Evolutionary conservation across 2,113 vertebrate species (phyloP), one percentile per base, ranked within the genome.

Genomic region (Trachemys scripta): DNA sequence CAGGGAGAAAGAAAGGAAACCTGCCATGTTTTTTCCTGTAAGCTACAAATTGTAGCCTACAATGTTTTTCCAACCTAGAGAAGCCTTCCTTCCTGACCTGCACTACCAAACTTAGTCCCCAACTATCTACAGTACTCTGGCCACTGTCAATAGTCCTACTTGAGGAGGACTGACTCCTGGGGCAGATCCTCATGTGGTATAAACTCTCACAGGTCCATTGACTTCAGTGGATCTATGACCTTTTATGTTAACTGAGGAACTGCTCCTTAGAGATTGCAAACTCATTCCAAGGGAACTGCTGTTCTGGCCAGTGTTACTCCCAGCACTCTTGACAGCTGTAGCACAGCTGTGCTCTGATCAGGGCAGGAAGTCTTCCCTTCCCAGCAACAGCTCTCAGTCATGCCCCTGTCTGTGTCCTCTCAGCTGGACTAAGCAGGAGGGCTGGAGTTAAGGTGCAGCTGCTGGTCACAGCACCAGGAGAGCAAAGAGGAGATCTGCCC

Each of bases 211-310:
- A 25, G 42, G 20, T 45, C 38, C 72, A 25, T 45, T 42, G 62
- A 76, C 20, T 45, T 76, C 42, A 45, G 38, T 76, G 10, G 20
- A 76, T 25, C 72, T 75, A 42, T 24, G 38, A 42, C 38, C 62
- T 69, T 69, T n/a, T 69, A 69, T 16, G 9, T 69, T 69, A 69
- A 69, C 31, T 69, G 62, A 69, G 62, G 62, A 69, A 69, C 62
- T 69, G 16, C 35, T 35, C 35, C 62, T 69, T 35, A 69, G 62
- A 45, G 9, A 80, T 75, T 42, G 51, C 83, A 80, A 57, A 27
- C 1, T 0, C 5, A 22, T n/a, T 12, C 78, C 1, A 0, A n/a
- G 84, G 53, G 42, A 42, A 35, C 27, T 11, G 25, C 76, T 24
- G 38, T 2, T 3, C 76, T 72, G 31, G 49, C 35, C 31, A 6